phyloP scores from a whole-genome alignment of 2,888 invertebrate species.

The Hyppa rectilinea region DNA sequence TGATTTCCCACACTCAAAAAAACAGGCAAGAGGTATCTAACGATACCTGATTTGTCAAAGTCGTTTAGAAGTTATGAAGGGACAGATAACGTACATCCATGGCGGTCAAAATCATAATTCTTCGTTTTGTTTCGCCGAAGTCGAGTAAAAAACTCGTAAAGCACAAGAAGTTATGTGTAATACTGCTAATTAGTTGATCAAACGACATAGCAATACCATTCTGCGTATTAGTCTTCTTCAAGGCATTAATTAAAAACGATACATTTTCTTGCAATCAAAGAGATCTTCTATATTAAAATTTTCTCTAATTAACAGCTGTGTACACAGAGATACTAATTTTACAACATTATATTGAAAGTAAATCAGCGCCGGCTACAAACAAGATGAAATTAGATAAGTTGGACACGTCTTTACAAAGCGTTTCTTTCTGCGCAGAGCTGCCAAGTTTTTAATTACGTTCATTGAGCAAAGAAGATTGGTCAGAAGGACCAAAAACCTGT shows the following conservation, averaged over 20 bases:
- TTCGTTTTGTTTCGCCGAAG: no score
- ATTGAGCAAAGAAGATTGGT: background rate
- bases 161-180: background rate
- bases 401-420: slow-evolving; percentile 50
- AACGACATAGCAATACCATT: background rate
- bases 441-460: slow-evolving; percentile 70
- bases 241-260: background rate
- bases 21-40: no score
- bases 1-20: no score
- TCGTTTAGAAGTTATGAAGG: no score
- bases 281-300: background rate
- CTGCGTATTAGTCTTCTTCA: background rate
- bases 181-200: background rate
- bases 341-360: slow-evolving; percentile 42
- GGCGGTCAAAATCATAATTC: no score
- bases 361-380: slow-evolving; percentile 33
- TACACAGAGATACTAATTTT: slow-evolving; percentile 12
- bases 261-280: background rate
- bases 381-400: slow-evolving; percentile 63
- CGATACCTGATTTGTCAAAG: no score
- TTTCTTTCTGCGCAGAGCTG: slow-evolving; percentile 48
- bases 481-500: slow-evolving; percentile 30
- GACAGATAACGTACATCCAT: no score
- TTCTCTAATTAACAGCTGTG: slow-evolving; percentile 19
- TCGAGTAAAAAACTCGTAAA: no score